Evolutionary conservation across 2,113 vertebrate species (phyloP).

Genomic region (Gallinago undulata): DNA sequence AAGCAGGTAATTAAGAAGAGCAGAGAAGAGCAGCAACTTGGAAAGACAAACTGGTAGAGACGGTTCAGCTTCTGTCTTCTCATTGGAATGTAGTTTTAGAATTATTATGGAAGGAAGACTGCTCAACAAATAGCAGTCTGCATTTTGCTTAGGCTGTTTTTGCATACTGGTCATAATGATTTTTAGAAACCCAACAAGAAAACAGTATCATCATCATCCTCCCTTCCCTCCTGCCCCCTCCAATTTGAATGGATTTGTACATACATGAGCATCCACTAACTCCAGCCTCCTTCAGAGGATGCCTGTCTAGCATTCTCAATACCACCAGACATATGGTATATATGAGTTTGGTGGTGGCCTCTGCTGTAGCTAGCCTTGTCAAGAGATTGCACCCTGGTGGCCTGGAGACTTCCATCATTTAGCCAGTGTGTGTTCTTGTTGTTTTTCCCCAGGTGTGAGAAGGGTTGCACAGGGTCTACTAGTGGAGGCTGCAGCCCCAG

Average conservation of each 20-base stretch:
- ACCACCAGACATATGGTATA: too few species aligned
- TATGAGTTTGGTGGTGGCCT: not conserved
- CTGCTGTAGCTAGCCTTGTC: not conserved
- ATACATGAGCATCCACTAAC: accelerated
- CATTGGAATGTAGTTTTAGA: not conserved
- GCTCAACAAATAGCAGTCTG: not conserved
- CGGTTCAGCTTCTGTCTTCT: not conserved
- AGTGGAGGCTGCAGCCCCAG: not conserved
- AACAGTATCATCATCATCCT: not conserved
- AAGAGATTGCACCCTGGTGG: not conserved
- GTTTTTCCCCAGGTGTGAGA: not conserved
- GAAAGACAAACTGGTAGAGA: not conserved
- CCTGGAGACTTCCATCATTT: not conserved
- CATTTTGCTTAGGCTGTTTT: not conserved
- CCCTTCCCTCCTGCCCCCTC: accelerated
- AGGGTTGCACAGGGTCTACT: not conserved
- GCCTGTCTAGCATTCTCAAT: not conserved
- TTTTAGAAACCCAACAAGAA: not conserved
- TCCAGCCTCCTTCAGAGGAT: not conserved
- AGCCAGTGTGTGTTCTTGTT: not conserved
- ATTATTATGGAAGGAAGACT: not conserved
- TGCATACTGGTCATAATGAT: not conserved
- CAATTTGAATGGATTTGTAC: not conserved
- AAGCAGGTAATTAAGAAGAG: not conserved
- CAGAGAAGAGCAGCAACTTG: not conserved